phyloP scores from a whole-genome alignment of 2,797 vertebrate genomes.

The Sitta carolinensis region DNA sequence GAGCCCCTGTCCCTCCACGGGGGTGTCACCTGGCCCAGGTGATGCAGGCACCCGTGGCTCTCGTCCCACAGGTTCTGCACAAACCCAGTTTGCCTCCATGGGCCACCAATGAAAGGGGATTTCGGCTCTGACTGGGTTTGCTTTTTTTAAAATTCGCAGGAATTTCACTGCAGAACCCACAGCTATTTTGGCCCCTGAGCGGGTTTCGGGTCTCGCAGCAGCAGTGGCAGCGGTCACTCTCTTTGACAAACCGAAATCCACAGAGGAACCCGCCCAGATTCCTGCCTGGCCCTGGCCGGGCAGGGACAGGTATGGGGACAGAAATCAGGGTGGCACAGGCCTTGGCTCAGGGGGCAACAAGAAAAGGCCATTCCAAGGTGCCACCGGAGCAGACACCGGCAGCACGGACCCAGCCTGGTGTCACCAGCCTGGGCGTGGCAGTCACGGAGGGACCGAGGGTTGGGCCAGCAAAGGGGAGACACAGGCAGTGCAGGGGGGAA shows the following conservation, averaged over 20 bases:
- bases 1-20: fast-evolving
- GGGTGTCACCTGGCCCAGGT: neutral
- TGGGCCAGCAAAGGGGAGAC: too few species aligned
- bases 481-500: neutral
- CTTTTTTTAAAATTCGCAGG: slow-evolving; percentile 54
- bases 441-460: neutral
- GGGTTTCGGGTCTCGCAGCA: neutral
- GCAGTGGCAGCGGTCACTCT: neutral
- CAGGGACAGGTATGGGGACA: fast-evolving
- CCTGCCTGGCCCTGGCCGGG: neutral
- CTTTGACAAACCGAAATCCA: neutral
- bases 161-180: neutral
- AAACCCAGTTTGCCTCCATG: fast-evolving
- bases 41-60: neutral
- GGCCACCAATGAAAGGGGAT: neutral
- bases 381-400: neutral
- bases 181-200: neutral
- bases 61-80: fast-evolving
- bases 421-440: neutral
- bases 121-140: neutral
- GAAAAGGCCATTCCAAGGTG: neutral
- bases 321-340: fast-evolving
- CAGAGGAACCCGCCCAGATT: neutral
- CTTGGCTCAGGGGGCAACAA: neutral
- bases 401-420: neutral